Evolutionary conservation across 1,140 invertebrate genomes (phyloP), one percentile per base, ranked within the genome.

Genomic region (Sarcophaga peregrina): DNA sequence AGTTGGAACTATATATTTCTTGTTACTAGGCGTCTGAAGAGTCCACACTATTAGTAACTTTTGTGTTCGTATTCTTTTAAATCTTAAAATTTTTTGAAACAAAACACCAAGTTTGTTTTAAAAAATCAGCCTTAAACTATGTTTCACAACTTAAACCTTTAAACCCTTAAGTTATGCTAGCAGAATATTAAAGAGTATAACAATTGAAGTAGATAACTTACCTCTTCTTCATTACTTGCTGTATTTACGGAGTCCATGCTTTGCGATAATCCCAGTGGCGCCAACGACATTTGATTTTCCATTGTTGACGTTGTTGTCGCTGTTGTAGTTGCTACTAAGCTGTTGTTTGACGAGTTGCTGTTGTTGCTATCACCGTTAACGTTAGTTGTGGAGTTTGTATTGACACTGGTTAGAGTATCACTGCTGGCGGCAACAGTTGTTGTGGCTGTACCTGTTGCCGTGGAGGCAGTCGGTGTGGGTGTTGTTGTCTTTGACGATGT

Each of bases 181-280:
- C 25, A 37, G 4, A 37, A 37, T 37, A 37, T 1, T 37, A 2
- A 37, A 37, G 25, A 37, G 25, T 1, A 37, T 37, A 37, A 37
- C 25, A 4, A 37, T 37, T 2, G 25, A 37, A 37, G 25, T 37
- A 4, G 25, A 37, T 37, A 11, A 93, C 94, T 92, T 90, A 96
- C 96, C 95, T 97, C 96, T 93, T 97, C 96, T 93, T 97, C 96
- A 91, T 95, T 95, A 89, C 95, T 95, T 87, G 95, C 95, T 85
- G 96, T 97, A 92, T 96, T 97, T 90, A 97, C 96, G 87, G 96
- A 97, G 93, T 97, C 96, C 95, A 97, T 96, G 92, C 96, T 97
- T 92, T 97, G 96, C 84, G 92, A 93, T 85, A 93, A 91, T 86
- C 91, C 92, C 84, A 93, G 88, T 88, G 90, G 88, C 76, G 86